Conservation (phyloP, 2,888 invertebrate species). For the Leptogaster cylindrica region DNA sequence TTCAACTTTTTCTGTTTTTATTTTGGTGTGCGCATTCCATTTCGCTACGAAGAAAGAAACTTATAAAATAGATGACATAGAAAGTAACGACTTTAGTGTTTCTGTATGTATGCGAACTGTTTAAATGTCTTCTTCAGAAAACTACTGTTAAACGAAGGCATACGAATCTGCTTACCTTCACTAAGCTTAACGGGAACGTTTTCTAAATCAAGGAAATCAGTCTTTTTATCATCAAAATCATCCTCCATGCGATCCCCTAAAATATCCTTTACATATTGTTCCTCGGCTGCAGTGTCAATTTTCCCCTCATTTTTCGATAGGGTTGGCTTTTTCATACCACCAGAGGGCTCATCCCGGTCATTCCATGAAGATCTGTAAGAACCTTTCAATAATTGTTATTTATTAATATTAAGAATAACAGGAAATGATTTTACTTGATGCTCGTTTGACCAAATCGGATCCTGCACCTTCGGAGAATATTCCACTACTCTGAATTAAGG, state of each 20-base stretch:
- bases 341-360: constrained; percentile 49
- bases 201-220: constrained; percentile 55
- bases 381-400: not conserved
- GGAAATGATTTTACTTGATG: constrained; percentile 24
- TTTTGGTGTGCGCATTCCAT: constrained; percentile 26
- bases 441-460: constrained; percentile 52
- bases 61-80: not conserved
- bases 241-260: constrained; percentile 57
- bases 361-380: constrained; percentile 20
- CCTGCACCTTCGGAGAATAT: constrained; percentile 61
- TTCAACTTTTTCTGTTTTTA: constrained; percentile 18
- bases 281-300: constrained; percentile 54
- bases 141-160: not conserved
- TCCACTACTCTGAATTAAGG: constrained; percentile 58
- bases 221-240: constrained; percentile 54
- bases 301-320: constrained; percentile 54
- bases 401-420: no score
- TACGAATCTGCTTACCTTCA: constrained; percentile 56
- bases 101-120: no score
- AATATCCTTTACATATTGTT: constrained; percentile 53
- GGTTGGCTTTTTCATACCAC: constrained; percentile 52
- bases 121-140: no score
- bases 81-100: not conserved
- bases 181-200: constrained; percentile 56
- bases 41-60: constrained; percentile 33